Evolutionary conservation across 2,888 invertebrate species (phyloP), one percentile per base, ranked within the genome.

Genomic region (Crossocerus cetratus): DNA sequence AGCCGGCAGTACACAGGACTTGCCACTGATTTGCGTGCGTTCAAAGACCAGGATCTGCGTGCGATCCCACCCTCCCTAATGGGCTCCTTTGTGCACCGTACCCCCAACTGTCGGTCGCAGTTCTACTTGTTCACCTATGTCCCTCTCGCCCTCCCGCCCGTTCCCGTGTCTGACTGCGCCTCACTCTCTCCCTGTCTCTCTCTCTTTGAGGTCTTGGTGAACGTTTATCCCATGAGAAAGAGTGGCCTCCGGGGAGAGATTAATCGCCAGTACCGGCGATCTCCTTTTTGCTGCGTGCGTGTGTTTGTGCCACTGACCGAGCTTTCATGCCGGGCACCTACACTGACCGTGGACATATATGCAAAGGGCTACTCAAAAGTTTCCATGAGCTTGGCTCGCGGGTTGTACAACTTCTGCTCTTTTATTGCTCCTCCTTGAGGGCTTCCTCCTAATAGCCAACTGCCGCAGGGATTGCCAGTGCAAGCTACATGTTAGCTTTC

Each of bases 1-100:
- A 71, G 69, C 55, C 62, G 64, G 55, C 67, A 68, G 59, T 73
- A 72, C 71, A 77, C 56, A 57, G 60, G 74, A 72, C 83, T 80
- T 80, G 83, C 74, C 83, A 75, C 68, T 76, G 77, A 83, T 77
- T 84, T 82, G 77, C 73, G 78, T 73, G 71, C 71, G 77, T 69
- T 84, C 83, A 84, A 83, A 82, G 84, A 78, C 65, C 71, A 72
- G 80, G 57, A 76, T 76, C 78, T 74, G 81, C 80, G 83, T 78
- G 62, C 76, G 32, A 32, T 32, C 32, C 57, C 69, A 60, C 72
- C 61, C 66, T 73, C 71, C 63, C 76, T 82, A 82, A 82, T 82
- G 77, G 82, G 81, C 76, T 83, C 82, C 82, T 82, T 82, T 82
- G 82, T 82, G 77, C 70, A 65, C 57, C 61, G 59, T 57, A 11